Percentiles rank a stretch among this genome's conserved stretches.
Conservation (phyloP, 1,140 invertebrate genomes). For the Philopotamus ludificatus region DNA sequence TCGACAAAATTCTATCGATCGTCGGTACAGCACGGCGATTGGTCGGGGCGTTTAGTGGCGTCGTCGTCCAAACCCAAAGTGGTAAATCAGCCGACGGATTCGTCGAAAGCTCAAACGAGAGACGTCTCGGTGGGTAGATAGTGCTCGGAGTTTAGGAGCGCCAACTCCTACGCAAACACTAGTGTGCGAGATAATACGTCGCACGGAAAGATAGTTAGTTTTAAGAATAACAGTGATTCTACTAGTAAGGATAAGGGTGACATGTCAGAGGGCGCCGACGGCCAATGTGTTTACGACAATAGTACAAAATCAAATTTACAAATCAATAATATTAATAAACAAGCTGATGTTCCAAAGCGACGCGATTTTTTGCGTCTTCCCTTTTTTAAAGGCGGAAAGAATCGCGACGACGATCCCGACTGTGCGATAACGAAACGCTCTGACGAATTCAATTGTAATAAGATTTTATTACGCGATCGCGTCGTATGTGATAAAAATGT, state of each 20-base stretch:
- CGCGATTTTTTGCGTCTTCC: background rate
- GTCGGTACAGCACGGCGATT: conserved; percentile 79
- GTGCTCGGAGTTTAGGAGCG: conserved; percentile 13
- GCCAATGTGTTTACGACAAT: no score
- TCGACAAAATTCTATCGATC: conserved; percentile 86
- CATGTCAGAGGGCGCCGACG: no score
- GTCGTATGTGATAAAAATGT: background rate
- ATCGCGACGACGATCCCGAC: background rate
- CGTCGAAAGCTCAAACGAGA: background rate
- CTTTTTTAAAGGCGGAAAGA: background rate
- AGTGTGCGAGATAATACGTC: background rate
- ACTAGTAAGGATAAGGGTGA: no score
- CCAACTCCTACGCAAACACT: background rate
- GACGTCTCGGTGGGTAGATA: conserved; percentile 30
- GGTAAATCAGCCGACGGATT: background rate
- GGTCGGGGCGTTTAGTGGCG: conserved; percentile 59
- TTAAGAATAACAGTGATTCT: background rate
- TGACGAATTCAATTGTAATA: background rate
- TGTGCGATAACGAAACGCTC: background rate
- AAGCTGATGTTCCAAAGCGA: background rate
- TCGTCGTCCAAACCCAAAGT: background rate
- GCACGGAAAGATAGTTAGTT: background rate
- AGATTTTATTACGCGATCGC: no score
- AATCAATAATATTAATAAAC: background rate
- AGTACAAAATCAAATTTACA: background rate